Conservation (phyloP, 2,888 invertebrate genomes). For the Nymphalis polychloros region DNA sequence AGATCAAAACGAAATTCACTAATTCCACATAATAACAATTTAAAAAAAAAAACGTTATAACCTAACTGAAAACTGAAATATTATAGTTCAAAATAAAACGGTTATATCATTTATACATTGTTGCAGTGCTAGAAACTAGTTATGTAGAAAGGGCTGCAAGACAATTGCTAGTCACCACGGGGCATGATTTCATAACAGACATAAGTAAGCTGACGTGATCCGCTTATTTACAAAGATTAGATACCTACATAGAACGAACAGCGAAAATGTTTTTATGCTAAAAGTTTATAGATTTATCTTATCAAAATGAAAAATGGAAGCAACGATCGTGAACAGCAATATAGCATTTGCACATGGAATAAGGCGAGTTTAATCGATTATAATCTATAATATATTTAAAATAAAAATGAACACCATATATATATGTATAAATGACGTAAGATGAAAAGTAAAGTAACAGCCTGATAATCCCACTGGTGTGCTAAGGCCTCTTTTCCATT, state of each 20-base stretch:
- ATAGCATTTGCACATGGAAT: constrained; percentile 3
- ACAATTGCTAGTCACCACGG: constrained; percentile 65
- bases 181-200: constrained; percentile 76
- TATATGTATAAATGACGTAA: too few relatives aligned
- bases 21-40: too few relatives aligned
- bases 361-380: not conserved
- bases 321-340: constrained; percentile 4
- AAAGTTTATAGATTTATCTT: constrained; percentile 35
- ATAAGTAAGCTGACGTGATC: constrained; percentile 80
- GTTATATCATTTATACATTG: not conserved
- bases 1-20: too few relatives aligned
- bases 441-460: too few relatives aligned
- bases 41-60: too few relatives aligned
- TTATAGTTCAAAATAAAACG: too few relatives aligned
- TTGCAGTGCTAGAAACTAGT: constrained; percentile 24
- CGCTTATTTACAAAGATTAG: constrained; percentile 77
- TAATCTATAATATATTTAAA: not conserved
- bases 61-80: too few relatives aligned
- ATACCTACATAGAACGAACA: constrained; percentile 41
- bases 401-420: too few relatives aligned
- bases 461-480: too few relatives aligned
- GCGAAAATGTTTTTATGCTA: constrained; percentile 43
- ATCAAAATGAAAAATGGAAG: constrained; percentile 4
- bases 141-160: constrained; percentile 32
- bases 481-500: too few relatives aligned